Percentiles rank a stretch among this genome's conserved stretches.
Conservation (phyloP, 2,888 invertebrate genomes). For the Melanophora roralis region DNA sequence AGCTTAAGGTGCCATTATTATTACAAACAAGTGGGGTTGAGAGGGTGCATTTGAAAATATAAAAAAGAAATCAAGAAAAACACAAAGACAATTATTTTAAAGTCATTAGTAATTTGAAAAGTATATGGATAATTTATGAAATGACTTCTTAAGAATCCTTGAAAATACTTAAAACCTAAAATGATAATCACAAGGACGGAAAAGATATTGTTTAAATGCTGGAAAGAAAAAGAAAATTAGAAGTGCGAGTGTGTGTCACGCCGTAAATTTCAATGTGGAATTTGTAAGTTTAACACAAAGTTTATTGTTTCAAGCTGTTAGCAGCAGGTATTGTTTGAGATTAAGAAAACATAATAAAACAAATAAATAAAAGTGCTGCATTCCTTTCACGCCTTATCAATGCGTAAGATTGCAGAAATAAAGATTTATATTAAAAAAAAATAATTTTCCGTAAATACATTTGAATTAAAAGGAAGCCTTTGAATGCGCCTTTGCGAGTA, state of each 20-base stretch:
- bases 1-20: slow-evolving; percentile 79
- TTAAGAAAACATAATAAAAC: neutral
- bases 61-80: neutral
- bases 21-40: neutral
- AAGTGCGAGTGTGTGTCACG: neutral
- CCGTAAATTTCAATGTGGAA: neutral
- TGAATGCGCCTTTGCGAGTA: too few relatives aligned
- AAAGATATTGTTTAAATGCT: neutral
- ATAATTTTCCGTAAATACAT: too few relatives aligned
- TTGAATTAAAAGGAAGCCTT: too few relatives aligned
- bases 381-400: neutral
- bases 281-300: slow-evolving; percentile 12
- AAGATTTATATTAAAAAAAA: neutral
- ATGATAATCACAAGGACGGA: neutral
- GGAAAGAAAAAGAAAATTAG: neutral
- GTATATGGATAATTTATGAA: slow-evolving; percentile 54
- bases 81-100: slow-evolving; percentile 35
- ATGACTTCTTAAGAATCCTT: slow-evolving; percentile 43
- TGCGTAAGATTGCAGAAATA: neutral
- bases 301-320: neutral
- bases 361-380: neutral
- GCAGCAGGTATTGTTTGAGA: neutral
- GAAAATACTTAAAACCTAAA: neutral
- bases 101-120: slow-evolving; percentile 54
- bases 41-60: neutral